phyloP scores from a whole-genome alignment of 2,888 invertebrate genomes.

The Coenonympha glycerion region DNA sequence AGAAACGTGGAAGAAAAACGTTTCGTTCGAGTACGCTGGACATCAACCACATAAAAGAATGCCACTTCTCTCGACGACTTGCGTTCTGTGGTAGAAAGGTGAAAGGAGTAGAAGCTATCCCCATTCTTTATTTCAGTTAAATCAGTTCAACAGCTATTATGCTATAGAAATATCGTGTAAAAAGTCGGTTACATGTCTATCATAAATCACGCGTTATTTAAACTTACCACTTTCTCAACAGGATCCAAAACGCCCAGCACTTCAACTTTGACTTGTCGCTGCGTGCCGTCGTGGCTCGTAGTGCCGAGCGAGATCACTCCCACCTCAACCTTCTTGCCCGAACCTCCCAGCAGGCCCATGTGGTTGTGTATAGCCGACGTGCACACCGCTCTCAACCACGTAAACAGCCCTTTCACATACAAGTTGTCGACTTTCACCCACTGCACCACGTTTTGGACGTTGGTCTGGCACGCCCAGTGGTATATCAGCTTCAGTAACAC shows the following conservation, averaged over 20 bases:
- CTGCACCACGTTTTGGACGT: slow-evolving; percentile 89
- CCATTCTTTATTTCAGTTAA: no score
- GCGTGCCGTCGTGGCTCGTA: slow-evolving; percentile 85
- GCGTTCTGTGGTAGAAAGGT: no score
- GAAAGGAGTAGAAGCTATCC: no score
- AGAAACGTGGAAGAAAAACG: no score
- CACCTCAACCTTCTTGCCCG: slow-evolving; percentile 82
- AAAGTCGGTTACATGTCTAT: no score
- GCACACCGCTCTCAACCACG: slow-evolving; percentile 81
- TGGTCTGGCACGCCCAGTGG: slow-evolving; percentile 94
- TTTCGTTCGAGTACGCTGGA: no score
- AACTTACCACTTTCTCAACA: slow-evolving; percentile 77
- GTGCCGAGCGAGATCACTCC: slow-evolving; percentile 93
- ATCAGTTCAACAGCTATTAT: no score
- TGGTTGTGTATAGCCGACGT: slow-evolving; percentile 88
- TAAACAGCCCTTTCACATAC: slow-evolving; percentile 78
- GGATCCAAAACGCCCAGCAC: slow-evolving; percentile 89
- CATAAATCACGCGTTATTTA: no score
- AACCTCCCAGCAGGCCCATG: slow-evolving; percentile 82
- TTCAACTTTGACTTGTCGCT: slow-evolving; percentile 90
- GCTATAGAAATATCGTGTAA: no score
- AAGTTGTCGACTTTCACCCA: slow-evolving; percentile 84
- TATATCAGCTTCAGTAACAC: slow-evolving; percentile 89
- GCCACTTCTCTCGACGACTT: no score
- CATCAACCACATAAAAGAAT: no score